Evolutionary conservation across 2,113 vertebrate species (phyloP).

Genomic region (Pipa parva): DNA sequence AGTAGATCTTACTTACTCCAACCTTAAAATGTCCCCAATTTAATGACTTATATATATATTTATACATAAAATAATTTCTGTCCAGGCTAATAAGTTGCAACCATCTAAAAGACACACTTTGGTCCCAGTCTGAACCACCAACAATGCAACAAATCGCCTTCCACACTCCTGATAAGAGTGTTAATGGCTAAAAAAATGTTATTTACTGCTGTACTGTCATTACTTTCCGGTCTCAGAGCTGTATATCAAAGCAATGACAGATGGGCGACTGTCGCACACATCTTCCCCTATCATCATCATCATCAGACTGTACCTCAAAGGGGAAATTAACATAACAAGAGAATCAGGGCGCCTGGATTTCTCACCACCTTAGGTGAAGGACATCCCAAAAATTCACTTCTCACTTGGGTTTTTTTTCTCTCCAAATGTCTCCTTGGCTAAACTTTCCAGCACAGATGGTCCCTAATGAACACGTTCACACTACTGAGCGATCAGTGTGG

Average conservation of each 20-base stretch:
- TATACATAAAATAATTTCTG: too few relatives aligned
- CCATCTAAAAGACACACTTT: too few relatives aligned
- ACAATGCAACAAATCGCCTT: too few relatives aligned
- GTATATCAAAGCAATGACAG: constrained; percentile 59
- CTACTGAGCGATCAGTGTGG: too few relatives aligned
- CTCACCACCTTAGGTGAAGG: constrained; percentile 45
- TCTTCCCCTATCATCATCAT: constrained; percentile 23
- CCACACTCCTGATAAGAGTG: constrained; percentile 6
- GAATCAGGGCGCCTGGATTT: constrained; percentile 45
- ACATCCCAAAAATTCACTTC: constrained; percentile 46
- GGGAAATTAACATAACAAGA: constrained; percentile 60
- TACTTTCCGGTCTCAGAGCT: constrained; percentile 43
- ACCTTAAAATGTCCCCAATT: too few relatives aligned
- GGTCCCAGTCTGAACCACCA: too few relatives aligned
- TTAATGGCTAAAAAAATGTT: constrained; percentile 49
- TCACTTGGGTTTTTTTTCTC: not conserved
- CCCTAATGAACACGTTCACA: too few relatives aligned
- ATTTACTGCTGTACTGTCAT: constrained; percentile 52
- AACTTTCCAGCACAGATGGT: too few relatives aligned
- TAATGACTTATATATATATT: too few relatives aligned
- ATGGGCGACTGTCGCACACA: constrained; percentile 44
- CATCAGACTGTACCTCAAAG: constrained; percentile 41
- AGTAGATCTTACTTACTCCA: too few relatives aligned
- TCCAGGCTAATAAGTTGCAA: too few relatives aligned
- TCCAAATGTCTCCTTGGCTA: not conserved